Evolutionary conservation across 2,113 vertebrate genomes (phyloP).

Genomic region (Microtus pennsylvanicus): DNA sequence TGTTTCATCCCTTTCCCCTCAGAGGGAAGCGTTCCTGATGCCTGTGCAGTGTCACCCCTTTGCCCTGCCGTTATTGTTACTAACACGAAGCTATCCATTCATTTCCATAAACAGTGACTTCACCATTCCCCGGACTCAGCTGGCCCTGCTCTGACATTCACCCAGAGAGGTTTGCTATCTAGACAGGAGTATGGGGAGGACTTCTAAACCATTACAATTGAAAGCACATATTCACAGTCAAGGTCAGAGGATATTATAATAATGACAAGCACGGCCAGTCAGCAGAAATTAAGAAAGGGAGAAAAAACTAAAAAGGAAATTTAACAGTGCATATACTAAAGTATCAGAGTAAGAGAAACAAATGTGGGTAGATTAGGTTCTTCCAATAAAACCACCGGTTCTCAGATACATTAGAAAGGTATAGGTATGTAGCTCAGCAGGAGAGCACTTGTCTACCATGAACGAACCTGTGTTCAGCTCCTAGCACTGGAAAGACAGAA

Average conservation of each 20-base stretch:
- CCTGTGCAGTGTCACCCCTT: neutral
- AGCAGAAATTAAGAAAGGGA: constrained; percentile 5
- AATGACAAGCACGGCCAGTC: neutral
- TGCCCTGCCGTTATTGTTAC: neutral
- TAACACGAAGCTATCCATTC: neutral
- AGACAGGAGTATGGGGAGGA: neutral
- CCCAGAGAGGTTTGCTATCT: constrained; percentile 37
- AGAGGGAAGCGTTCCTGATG: neutral
- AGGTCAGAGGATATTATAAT: neutral
- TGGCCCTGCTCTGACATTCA: neutral
- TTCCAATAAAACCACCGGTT: constrained; percentile 34
- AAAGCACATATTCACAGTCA: constrained; percentile 14
- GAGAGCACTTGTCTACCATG: neutral
- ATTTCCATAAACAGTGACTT: constrained; percentile 8
- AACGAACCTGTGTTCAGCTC: neutral
- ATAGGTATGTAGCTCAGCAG: neutral
- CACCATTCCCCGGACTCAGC: neutral
- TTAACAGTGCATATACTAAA: neutral
- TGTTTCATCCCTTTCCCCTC: neutral
- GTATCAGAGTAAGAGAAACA: constrained; percentile 22
- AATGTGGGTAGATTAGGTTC: constrained; percentile 16
- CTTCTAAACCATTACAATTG: constrained; percentile 49
- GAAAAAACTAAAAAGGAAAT: neutral
- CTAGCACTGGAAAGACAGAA: neutral
- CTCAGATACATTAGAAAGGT: constrained; percentile 41